These are phyloP conservation scores for Liposcelis brunnea DNA, from an alignment of 2,888 invertebrate genomes.

Conservation along the genomic window DNA sequence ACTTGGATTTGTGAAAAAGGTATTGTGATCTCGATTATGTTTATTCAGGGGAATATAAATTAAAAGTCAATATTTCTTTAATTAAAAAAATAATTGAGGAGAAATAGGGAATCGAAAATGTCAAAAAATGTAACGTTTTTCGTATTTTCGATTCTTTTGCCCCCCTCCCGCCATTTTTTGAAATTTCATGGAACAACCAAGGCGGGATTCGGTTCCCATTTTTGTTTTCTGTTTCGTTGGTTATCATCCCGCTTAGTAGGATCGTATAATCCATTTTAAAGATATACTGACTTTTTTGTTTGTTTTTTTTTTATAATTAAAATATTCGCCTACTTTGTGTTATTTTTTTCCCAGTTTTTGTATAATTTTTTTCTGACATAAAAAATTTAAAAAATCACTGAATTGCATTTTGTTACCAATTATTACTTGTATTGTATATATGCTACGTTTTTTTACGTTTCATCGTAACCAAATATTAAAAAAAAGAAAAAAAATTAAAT, in stretches of 20 bases:
- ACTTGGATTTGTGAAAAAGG: constrained; percentile 15
- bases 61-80: constrained; percentile 4
- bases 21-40: constrained; percentile 38
- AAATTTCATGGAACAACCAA: too few relatives aligned
- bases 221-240: too few relatives aligned
- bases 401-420: too few relatives aligned
- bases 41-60: constrained; percentile 19
- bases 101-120: too few relatives aligned
- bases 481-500: too few relatives aligned
- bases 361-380: constrained; percentile 24
- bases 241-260: too few relatives aligned
- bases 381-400: background rate
- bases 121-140: constrained; percentile 19
- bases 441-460: constrained; percentile 13
- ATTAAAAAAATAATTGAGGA: constrained; percentile 21
- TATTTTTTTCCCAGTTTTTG: constrained; percentile 9
- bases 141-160: constrained; percentile 15
- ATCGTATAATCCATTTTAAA: too few relatives aligned
- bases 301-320: too few relatives aligned
- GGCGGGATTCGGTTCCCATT: too few relatives aligned
- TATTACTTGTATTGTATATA: constrained; percentile 11
- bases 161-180: too few relatives aligned
- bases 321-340: too few relatives aligned
- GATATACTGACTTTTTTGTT: too few relatives aligned
- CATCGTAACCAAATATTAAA: background rate